A percentile compares a stretch with the other conserved stretches of the same genome.
phyloP scores from a whole-genome alignment of 2,888 invertebrate species.

The Rhingia rostrata region DNA sequence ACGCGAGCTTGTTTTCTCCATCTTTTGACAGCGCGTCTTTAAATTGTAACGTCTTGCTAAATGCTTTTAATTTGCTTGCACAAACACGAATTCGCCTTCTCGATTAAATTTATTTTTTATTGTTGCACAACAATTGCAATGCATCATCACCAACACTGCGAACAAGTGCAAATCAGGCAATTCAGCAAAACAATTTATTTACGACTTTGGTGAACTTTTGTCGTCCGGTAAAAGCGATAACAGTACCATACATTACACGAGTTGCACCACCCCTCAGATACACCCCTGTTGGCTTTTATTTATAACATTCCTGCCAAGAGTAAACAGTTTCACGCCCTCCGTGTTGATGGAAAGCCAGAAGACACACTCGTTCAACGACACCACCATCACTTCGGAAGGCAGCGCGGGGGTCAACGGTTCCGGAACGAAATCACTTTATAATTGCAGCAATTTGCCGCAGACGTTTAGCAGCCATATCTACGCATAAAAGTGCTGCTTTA shows the following conservation, averaged over 20 bases:
- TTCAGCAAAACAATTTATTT: constrained; percentile 39
- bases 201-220: constrained; percentile 66
- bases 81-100: neutral
- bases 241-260: constrained; percentile 21
- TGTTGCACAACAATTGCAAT: neutral
- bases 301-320: constrained; percentile 11
- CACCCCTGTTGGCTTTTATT: constrained; percentile 1
- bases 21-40: no score
- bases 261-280: neutral
- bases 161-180: constrained; percentile 35
- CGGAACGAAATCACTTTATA: constrained; percentile 46
- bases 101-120: neutral
- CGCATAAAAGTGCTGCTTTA: constrained; percentile 17
- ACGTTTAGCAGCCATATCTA: constrained; percentile 18
- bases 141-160: neutral
- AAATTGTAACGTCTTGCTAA: no score
- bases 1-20: no score
- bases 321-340: constrained; percentile 55
- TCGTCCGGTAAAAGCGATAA: constrained; percentile 62
- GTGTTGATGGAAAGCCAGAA: constrained; percentile 52
- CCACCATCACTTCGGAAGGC: neutral
- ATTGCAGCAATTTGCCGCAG: constrained; percentile 42
- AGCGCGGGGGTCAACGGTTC: constrained; percentile 45
- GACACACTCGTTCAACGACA: constrained; percentile 46
- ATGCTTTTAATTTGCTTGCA: no score